These are phyloP conservation scores for Ciconia maguari DNA, from an alignment of 2,113 vertebrate species.

Conservation along the genomic window DNA sequence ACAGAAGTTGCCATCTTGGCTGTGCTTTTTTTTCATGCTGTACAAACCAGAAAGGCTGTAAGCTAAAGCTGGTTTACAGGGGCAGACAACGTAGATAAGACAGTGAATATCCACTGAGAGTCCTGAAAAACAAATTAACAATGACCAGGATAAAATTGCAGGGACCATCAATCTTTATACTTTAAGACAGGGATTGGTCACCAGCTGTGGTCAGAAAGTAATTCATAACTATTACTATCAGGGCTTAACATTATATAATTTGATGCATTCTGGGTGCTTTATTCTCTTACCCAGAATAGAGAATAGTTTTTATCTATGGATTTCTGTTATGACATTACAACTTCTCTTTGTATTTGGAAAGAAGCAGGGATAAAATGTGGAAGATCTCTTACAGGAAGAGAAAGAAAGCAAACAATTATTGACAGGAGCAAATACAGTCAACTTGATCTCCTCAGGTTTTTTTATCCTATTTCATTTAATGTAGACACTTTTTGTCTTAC, in stretches of 20 bases:
- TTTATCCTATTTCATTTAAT: neutral
- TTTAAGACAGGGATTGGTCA: neutral
- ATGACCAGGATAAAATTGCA: neutral
- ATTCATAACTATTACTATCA: neutral
- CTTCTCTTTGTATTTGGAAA: neutral
- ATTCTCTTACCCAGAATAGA: neutral
- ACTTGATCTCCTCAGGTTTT: neutral
- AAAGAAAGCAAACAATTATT: neutral
- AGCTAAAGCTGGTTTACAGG: neutral
- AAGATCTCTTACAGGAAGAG: neutral
- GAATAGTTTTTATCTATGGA: neutral
- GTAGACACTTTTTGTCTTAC: neutral
- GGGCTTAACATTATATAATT: neutral
- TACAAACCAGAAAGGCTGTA: neutral
- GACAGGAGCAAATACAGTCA: neutral
- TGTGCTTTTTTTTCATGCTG: too few relatives aligned
- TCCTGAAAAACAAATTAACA: neutral
- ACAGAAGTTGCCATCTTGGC: neutral
- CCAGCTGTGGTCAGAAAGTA: neutral
- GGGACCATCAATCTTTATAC: neutral
- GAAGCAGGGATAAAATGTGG: neutral
- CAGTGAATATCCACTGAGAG: neutral
- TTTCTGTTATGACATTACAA: neutral
- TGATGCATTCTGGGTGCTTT: neutral
- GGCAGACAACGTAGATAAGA: neutral